A percentile compares a stretch with the other conserved stretches of the same genome.
Evolutionary conservation across 1,140 invertebrate genomes (phyloP).

Genomic region (Scaptomyza pallida): DNA sequence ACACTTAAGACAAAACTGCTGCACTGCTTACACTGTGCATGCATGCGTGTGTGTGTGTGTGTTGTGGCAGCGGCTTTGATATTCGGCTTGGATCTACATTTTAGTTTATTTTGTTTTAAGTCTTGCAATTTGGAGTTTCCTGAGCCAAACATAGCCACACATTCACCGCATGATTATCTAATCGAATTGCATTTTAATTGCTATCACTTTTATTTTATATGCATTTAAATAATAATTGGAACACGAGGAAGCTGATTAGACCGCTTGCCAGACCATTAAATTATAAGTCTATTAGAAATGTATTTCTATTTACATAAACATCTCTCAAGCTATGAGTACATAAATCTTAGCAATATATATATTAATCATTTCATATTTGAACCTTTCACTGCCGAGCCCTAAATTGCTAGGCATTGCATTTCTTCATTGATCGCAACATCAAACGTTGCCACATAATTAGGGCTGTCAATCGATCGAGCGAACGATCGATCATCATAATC

Average conservation of each 20-base stretch:
- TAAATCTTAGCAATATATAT: background rate
- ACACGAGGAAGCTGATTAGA: conserved; percentile 25
- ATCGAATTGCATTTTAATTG: conserved; percentile 45
- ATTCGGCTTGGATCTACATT: conserved; percentile 28
- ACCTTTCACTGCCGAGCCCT: conserved; percentile 33
- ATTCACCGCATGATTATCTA: conserved; percentile 50
- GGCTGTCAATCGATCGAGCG: conserved; percentile 27
- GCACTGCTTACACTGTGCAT: too few species aligned
- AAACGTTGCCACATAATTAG: conserved; percentile 40
- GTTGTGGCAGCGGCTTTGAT: conserved; percentile 17
- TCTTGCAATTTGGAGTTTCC: conserved; percentile 38
- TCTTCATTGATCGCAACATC: background rate
- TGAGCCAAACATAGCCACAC: conserved; percentile 30
- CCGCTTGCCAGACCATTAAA: conserved; percentile 3
- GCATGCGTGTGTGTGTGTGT: too few species aligned
- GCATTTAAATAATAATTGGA: conserved; percentile 40
- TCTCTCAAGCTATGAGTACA: background rate
- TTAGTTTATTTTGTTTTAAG: conserved; percentile 11
- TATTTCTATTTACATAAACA: conserved; percentile 4
- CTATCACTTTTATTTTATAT: conserved; percentile 23
- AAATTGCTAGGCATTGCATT: conserved; percentile 12
- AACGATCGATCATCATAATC: background rate
- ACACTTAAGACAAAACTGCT: conserved; percentile 1
- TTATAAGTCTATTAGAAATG: conserved; percentile 13
- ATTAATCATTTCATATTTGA: background rate